Base-by-base conservation (phyloP, 2,113 vertebrate genomes). In the Lota lota region DNA sequence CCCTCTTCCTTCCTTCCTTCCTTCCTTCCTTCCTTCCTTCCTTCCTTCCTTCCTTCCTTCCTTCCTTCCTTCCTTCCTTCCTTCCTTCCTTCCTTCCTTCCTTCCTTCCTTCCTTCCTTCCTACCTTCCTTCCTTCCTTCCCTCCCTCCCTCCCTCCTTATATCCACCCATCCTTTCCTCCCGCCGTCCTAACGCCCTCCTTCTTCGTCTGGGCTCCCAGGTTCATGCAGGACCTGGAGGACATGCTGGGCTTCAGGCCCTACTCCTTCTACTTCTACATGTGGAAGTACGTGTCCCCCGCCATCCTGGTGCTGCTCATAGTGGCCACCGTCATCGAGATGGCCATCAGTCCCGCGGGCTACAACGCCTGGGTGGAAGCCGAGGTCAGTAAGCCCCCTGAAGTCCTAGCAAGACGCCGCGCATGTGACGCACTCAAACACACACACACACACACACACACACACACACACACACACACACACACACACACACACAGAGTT, bases 201-300 rank as follows among this genome's bases (percentile, higher is more conserved):
- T 67, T 60, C 0, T 17, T 1, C 90, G 16, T 56, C 64, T 6
- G 16, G 12, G 66, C 61, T 0, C 12, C 1, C 91, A 99, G 97
- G 87, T 99, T 99, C 86, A 96, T 98, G 94, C 96, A 98, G 90
- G 97, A 99, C 80, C 90, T 99, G 79, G 97, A 97, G 0, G 97
- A 99, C 71, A 99, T 99, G 97, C 85, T 99, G 87, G 97, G 97
- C 16, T 99, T 99, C 89, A 91, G 90, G 51, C 97, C 97, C 0
- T 96, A 94, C 61, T 62, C 71, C 51, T 94, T 95, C 87, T 99
- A 99, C 72, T 98, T 92, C 92, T 99, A 99, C 87, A 90, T 97
- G 89, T 99, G 97, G 97, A 95, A 94, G 85, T 99, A 96, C 0
- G 92, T 99, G 67, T 99, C 97, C 0, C 97, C 97, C 0, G 88